A percentile compares a stretch with the other conserved stretches of the same genome.
Conservation (phyloP, 2,113 vertebrate genomes). For the Myotis lucifugus region DNA sequence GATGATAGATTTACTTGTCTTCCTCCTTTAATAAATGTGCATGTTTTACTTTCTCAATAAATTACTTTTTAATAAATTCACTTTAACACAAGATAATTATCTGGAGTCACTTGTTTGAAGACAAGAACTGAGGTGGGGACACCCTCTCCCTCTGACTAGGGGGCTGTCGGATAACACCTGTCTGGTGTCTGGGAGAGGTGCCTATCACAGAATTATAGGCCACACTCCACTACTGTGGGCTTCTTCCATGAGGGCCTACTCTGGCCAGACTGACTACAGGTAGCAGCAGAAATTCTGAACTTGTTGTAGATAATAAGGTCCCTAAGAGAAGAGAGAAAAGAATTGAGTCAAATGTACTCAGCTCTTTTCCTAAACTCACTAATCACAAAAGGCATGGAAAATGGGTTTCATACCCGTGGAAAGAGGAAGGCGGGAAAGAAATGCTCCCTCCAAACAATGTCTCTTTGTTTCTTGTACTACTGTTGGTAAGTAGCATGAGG, state of each 20-base stretch:
- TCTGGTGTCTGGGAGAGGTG: too few relatives aligned
- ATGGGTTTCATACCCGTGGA: background rate
- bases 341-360: background rate
- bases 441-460: background rate
- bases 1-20: too few relatives aligned
- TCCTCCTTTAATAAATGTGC: too few relatives aligned
- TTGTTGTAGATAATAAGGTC: background rate
- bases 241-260: rapidly evolving
- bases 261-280: background rate
- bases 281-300: background rate
- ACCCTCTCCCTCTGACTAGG: too few relatives aligned
- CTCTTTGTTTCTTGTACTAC: background rate
- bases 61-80: too few relatives aligned
- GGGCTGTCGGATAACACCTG: too few relatives aligned
- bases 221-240: background rate
- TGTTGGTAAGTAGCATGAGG: background rate
- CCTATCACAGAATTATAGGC: background rate
- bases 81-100: too few relatives aligned
- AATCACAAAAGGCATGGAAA: background rate
- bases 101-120: too few relatives aligned
- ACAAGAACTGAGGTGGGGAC: too few relatives aligned
- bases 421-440: background rate
- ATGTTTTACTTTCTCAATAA: too few relatives aligned
- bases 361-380: background rate
- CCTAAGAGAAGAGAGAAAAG: background rate